Percentiles rank a stretch among this genome's conserved stretches.
These are phyloP conservation scores for Drosophila suzukii DNA, from an alignment of 1,140 invertebrate species.

Conservation along the genomic window DNA sequence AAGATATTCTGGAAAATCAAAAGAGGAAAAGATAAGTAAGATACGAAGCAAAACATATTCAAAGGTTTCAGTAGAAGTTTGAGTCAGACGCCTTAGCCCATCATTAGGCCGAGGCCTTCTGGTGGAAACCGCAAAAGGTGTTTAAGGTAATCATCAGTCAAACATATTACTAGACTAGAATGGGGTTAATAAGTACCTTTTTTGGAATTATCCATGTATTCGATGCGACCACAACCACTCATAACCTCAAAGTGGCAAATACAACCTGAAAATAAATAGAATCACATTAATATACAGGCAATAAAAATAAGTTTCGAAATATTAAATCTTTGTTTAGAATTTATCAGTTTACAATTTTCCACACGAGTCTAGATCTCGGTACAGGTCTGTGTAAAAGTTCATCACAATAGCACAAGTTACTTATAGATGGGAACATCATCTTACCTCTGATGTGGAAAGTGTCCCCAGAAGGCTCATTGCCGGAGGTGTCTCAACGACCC, in stretches of 20 bases:
- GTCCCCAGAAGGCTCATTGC: background rate
- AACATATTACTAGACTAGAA: background rate
- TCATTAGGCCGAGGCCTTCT: slow-evolving; percentile 86
- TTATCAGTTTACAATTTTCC: slow-evolving; percentile 62
- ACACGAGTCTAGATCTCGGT: slow-evolving; percentile 58
- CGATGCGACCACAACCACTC: background rate
- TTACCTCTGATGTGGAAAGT: slow-evolving; percentile 9
- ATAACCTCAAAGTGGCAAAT: slow-evolving; percentile 42
- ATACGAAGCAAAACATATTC: background rate
- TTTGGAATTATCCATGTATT: background rate
- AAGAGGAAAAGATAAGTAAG: background rate
- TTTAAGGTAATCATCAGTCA: slow-evolving; percentile 81
- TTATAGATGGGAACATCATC: background rate
- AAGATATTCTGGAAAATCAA: background rate
- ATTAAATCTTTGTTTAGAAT: background rate
- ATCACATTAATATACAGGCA: background rate
- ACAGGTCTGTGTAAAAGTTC: slow-evolving; percentile 75
- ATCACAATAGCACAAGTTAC: slow-evolving; percentile 32
- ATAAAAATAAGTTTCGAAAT: background rate
- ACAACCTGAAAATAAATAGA: background rate
- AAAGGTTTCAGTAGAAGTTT: background rate
- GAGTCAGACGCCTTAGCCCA: slow-evolving; percentile 86
- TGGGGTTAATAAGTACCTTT: slow-evolving; percentile 25
- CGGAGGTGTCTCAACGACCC: slow-evolving; percentile 3
- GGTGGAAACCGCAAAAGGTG: slow-evolving; percentile 89